A percentile compares a stretch with the other conserved stretches of the same genome.
phyloP scores from a whole-genome alignment of 30 jellyfish, hydroid and myxozoan species.

The Morbakka virulenta region DNA sequence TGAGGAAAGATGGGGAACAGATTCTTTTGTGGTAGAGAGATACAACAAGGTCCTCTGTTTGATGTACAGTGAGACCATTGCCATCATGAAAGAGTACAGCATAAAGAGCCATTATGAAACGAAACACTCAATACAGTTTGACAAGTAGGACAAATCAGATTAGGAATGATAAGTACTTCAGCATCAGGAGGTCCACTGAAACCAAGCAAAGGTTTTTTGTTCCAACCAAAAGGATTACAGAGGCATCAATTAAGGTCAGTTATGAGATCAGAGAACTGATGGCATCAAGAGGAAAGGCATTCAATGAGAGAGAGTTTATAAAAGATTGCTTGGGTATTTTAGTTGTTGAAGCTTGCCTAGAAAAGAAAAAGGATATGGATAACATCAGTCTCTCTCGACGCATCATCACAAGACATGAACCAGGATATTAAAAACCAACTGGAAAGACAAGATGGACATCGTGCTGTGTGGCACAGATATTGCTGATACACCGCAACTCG shows the following conservation, averaged over 20 bases:
- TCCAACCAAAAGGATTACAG: no score
- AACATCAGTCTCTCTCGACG: slow-evolving; percentile 42
- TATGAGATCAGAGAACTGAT: slow-evolving; percentile 15
- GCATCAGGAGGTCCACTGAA: background rate
- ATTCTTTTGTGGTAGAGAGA: background rate
- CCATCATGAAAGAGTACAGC: background rate
- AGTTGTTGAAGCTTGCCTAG: slow-evolving; percentile 39
- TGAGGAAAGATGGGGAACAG: background rate
- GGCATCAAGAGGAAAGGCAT: slow-evolving; percentile 10
- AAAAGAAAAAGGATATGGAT: slow-evolving; percentile 1
- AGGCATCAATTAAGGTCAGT: no score
- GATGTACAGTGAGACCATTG: background rate
- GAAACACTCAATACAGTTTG: background rate
- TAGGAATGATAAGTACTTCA: background rate
- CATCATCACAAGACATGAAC: slow-evolving; percentile 19
- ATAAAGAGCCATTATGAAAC: background rate
- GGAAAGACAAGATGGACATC: background rate
- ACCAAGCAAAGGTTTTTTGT: background rate
- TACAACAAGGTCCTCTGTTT: background rate
- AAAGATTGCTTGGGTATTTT: slow-evolving; percentile 27
- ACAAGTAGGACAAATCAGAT: background rate
- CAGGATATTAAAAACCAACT: slow-evolving; percentile 7
- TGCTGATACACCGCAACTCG: background rate
- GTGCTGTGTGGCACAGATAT: slow-evolving; percentile 4
- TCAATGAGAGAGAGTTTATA: slow-evolving; percentile 28